Evolutionary conservation across 2,113 vertebrate genomes (phyloP), one percentile per base, ranked within the genome.

Genomic region (Eidolon helvum): DNA sequence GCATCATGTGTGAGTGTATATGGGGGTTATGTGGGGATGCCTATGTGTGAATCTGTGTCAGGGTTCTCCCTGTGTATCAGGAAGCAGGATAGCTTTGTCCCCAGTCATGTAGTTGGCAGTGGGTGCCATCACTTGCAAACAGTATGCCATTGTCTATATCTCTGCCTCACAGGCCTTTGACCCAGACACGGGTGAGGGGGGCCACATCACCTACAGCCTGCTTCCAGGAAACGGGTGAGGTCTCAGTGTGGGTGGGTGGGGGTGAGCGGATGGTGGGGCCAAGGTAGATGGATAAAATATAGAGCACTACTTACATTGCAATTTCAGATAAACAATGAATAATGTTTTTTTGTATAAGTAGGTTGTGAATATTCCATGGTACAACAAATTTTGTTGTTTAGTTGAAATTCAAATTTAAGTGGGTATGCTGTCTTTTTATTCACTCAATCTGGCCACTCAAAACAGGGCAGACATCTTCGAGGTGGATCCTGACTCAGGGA

Each of bases 211-310:
- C 65, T 99, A 99, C 97, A 98, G 63, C 59, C 98, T 99, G 94
- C 98, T 99, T 69, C 99, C 99, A 0, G 98, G 99, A 2, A 99
- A 86, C 95, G 99, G 99, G 99, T 99, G 99, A 0, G 79, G 30
- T 40, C 61, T 78, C 10, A 0, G 59, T n/a, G 43, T 14, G 53
- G 45, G 35, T 1, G 0, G 2, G 0, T 30, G 50, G 6, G 11
- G 30, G 69, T 3, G 0, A 72, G 80, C 10, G 28, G 59, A 28
- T 19, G 0, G 10, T 5, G 12, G 40, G 45, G 24, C 12, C 45
- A 19, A 55, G 30, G 18, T 2, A 78, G 35, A 24, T 26, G 40
- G 59, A 30, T 45, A 87, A 93, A 50, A 33, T 43, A 35, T 1
- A 53, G 43, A 50, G 40, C 4, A 19, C 33, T 38, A 14, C 38